Evolutionary conservation across 2,113 vertebrate species (phyloP).

Genomic region (Tragelaphus buxtoni): DNA sequence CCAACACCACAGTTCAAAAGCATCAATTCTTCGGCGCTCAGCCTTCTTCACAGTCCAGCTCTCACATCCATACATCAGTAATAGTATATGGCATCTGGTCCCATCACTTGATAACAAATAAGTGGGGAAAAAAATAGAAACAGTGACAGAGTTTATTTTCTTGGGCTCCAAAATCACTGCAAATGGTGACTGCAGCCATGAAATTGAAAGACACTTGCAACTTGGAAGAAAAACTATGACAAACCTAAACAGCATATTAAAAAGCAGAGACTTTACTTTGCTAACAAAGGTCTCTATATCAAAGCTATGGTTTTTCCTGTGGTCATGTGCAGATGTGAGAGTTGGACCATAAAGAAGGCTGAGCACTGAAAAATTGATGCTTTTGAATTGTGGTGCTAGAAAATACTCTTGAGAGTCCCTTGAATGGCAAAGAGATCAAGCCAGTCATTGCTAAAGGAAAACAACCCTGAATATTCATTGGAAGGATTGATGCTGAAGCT

Average conservation of each 20-base stretch:
- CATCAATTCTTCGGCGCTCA: too few relatives aligned
- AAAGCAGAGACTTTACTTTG: background rate
- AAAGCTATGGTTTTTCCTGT: background rate
- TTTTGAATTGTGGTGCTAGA: background rate
- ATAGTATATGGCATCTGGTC: too few relatives aligned
- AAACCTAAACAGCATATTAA: background rate
- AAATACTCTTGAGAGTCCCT: background rate
- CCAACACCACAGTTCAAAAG: too few relatives aligned
- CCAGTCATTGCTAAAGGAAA: background rate
- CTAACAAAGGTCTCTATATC: background rate
- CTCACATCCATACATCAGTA: too few relatives aligned
- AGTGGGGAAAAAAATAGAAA: too few relatives aligned
- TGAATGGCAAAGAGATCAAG: background rate
- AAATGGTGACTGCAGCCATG: too few relatives aligned
- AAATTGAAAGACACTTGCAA: too few relatives aligned
- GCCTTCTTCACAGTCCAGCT: too few relatives aligned
- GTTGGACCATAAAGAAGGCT: background rate
- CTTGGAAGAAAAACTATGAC: too few relatives aligned
- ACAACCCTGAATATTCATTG: background rate
- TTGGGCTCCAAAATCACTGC: too few relatives aligned
- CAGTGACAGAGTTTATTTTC: too few relatives aligned
- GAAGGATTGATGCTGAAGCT: background rate
- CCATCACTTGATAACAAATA: too few relatives aligned
- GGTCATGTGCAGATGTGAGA: background rate
- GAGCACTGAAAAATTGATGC: background rate